phyloP scores from a whole-genome alignment of 2,888 invertebrate species.

The Apeira syringaria region DNA sequence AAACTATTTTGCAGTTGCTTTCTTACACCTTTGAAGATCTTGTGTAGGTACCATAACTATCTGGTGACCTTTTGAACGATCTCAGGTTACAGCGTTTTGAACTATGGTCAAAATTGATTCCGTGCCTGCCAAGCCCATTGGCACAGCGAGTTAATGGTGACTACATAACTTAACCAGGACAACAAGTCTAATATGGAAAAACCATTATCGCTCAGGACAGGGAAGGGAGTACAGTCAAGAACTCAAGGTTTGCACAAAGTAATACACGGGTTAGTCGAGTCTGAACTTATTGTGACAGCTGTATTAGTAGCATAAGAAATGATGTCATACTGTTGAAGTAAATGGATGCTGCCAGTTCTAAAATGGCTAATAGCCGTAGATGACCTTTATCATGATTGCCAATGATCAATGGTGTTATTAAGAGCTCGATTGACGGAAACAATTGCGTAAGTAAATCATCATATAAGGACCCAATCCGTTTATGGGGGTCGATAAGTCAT shows the following conservation, averaged over 20 bases:
- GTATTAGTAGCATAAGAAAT: constrained; percentile 41
- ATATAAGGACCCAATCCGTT: background rate
- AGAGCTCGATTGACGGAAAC: constrained; percentile 39
- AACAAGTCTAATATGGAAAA: constrained; percentile 66
- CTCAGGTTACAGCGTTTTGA: constrained; percentile 29
- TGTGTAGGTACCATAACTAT: constrained; percentile 4
- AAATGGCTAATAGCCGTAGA: constrained; percentile 52
- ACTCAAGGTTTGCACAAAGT: constrained; percentile 19
- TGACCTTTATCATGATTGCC: constrained; percentile 47
- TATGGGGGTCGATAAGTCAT: no score
- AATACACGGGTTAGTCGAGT: constrained; percentile 7
- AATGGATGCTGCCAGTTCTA: constrained; percentile 54
- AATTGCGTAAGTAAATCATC: constrained; percentile 20
- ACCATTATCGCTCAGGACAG: constrained; percentile 59
- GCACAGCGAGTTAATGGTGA: constrained; percentile 25
- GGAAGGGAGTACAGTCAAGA: constrained; percentile 35
- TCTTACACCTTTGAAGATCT: background rate
- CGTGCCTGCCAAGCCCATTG: constrained; percentile 62
- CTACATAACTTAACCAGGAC: constrained; percentile 51
- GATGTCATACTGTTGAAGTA: constrained; percentile 60
- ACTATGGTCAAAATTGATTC: constrained; percentile 62
- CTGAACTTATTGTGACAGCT: constrained; percentile 8
- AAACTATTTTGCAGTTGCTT: background rate
- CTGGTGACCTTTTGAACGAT: constrained; percentile 6
- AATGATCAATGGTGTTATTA: constrained; percentile 46